A percentile compares a stretch with the other conserved stretches of the same genome.
Conservation (phyloP, 2,113 vertebrate species). For the Anas platyrhynchos region DNA sequence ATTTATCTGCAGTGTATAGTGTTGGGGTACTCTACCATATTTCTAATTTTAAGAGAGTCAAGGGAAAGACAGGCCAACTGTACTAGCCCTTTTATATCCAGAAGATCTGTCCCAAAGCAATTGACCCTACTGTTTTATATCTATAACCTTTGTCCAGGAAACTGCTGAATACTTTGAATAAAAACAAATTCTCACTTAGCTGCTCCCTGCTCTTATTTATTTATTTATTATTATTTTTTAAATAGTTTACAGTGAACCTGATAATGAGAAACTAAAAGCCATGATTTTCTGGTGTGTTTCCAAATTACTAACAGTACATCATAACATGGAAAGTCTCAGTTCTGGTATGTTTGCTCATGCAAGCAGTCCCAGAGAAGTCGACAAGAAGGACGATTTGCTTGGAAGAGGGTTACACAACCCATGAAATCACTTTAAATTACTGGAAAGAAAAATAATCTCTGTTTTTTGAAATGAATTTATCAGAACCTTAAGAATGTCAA, state of each 20-base stretch:
- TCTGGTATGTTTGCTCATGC: neutral
- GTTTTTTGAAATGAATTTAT: neutral
- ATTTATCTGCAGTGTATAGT: neutral
- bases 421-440: neutral
- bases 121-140: neutral
- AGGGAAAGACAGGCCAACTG: neutral
- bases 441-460: neutral
- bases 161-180: neutral
- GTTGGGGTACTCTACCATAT: neutral
- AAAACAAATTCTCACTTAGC: neutral
- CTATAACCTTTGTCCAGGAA: neutral
- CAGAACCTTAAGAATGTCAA: constrained; percentile 24
- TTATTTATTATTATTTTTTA: too few relatives aligned
- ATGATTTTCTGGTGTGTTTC: neutral
- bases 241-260: neutral
- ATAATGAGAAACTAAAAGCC: neutral
- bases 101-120: neutral
- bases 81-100: neutral
- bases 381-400: neutral
- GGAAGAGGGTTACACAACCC: neutral
- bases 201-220: neutral
- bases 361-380: neutral
- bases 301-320: neutral
- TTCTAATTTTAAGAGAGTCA: neutral
- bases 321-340: fast-evolving